Conservation (phyloP, 2,888 invertebrate species). For the Acheta domesticus region DNA sequence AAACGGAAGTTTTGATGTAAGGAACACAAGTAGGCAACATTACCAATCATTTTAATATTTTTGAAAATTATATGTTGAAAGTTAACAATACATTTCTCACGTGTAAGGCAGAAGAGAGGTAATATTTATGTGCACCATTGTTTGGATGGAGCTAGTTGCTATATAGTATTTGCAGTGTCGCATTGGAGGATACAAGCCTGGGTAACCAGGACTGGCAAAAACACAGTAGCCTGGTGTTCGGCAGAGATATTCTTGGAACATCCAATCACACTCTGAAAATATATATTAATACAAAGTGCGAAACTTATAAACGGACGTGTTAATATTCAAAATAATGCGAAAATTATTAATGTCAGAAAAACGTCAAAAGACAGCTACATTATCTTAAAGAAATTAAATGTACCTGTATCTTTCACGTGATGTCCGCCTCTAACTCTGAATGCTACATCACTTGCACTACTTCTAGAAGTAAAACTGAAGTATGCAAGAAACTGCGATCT, state of each 20-base stretch:
- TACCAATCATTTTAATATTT: neutral
- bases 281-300: neutral
- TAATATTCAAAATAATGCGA: neutral
- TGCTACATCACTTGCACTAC: conserved; percentile 65
- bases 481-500: conserved; percentile 74
- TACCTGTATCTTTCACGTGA: conserved; percentile 62
- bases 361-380: neutral
- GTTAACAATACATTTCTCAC: conserved; percentile 52
- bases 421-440: conserved; percentile 68
- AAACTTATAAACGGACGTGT: too few species aligned
- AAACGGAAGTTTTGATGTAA: too few species aligned
- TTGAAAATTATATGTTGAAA: neutral
- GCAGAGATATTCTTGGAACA: conserved; percentile 68
- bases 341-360: neutral
- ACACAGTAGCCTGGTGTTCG: conserved; percentile 59
- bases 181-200: conserved; percentile 64
- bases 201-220: conserved; percentile 70
- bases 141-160: conserved; percentile 63
- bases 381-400: conserved; percentile 47
- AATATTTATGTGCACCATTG: conserved; percentile 63
- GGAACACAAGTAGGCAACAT: too few species aligned
- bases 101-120: conserved; percentile 63
- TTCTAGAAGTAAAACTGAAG: conserved; percentile 71
- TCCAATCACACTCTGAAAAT: conserved; percentile 68
- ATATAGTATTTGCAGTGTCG: conserved; percentile 66